These are phyloP conservation scores for Dichetophora obliterata DNA, from an alignment of 2,888 invertebrate species.

Conservation along the genomic window DNA sequence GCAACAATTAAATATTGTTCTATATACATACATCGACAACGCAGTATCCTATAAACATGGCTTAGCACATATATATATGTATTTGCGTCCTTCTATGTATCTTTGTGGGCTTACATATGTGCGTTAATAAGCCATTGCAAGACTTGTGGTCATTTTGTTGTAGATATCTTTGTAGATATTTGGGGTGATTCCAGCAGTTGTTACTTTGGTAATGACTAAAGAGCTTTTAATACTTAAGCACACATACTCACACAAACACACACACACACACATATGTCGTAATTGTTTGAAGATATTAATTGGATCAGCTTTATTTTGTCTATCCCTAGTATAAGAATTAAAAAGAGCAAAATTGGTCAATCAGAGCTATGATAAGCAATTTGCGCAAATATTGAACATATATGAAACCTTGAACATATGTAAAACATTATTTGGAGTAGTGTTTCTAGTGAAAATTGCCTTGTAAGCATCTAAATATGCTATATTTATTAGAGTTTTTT, in stretches of 20 bases:
- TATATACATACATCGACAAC: constrained; percentile 10
- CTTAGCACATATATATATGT: background rate
- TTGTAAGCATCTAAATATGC: too few species aligned
- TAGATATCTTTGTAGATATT: background rate
- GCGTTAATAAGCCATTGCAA: constrained; percentile 24
- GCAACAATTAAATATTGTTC: constrained; percentile 32
- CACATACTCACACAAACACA: background rate
- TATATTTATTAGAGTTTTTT: too few species aligned
- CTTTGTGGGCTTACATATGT: background rate
- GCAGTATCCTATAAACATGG: background rate
- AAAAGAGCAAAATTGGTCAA: too few species aligned
- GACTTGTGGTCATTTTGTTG: constrained; percentile 1
- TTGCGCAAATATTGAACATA: too few species aligned
- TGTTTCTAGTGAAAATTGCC: too few species aligned
- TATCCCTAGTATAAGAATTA: background rate
- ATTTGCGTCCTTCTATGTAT: background rate
- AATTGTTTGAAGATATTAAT: constrained; percentile 2
- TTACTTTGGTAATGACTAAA: background rate
- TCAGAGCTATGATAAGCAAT: too few species aligned
- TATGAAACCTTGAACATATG: too few species aligned
- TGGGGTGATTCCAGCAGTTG: background rate
- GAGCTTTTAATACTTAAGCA: background rate
- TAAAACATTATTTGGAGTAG: too few species aligned
- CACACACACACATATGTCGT: background rate
- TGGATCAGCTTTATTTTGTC: background rate